A percentile compares a stretch with the other conserved stretches of the same genome.
Conservation (phyloP, 2,888 invertebrate genomes). For the Microctonus brassicae region DNA sequence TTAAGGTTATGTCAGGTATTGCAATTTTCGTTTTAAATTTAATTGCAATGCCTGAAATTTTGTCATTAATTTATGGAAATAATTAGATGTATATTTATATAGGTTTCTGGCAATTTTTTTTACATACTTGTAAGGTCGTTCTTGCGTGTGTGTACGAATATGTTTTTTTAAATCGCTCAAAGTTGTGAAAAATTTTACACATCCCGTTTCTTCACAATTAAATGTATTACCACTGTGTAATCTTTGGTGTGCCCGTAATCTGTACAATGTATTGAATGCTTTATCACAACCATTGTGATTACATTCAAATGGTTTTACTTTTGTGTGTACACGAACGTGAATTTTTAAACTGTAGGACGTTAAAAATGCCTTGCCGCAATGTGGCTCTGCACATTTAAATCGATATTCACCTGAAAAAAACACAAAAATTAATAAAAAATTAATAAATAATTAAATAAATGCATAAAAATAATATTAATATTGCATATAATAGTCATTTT, state of each 20-base stretch:
- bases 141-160: slow-evolving; percentile 91
- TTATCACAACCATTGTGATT: slow-evolving; percentile 86
- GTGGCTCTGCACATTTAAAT: slow-evolving; percentile 89
- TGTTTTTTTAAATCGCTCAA: slow-evolving; percentile 96
- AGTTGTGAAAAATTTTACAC: slow-evolving; percentile 93
- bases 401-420: slow-evolving; percentile 87
- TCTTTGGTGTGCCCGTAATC: slow-evolving; percentile 89
- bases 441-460: too few species aligned
- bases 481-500: too few species aligned
- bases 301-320: slow-evolving; percentile 92
- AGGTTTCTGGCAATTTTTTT: too few species aligned
- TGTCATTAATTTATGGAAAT: too few species aligned
- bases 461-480: too few species aligned
- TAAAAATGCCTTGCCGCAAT: slow-evolving; percentile 93
- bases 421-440: neutral
- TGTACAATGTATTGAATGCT: slow-evolving; percentile 94
- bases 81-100: too few species aligned
- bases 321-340: slow-evolving; percentile 93
- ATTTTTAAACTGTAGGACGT: slow-evolving; percentile 96
- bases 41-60: too few species aligned
- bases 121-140: slow-evolving; percentile 87
- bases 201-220: slow-evolving; percentile 87
- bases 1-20: too few species aligned
- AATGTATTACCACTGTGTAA: slow-evolving; percentile 95
- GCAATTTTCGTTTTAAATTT: too few species aligned